phyloP scores from a whole-genome alignment of 2,888 invertebrate species.

The Idaea straminata region DNA sequence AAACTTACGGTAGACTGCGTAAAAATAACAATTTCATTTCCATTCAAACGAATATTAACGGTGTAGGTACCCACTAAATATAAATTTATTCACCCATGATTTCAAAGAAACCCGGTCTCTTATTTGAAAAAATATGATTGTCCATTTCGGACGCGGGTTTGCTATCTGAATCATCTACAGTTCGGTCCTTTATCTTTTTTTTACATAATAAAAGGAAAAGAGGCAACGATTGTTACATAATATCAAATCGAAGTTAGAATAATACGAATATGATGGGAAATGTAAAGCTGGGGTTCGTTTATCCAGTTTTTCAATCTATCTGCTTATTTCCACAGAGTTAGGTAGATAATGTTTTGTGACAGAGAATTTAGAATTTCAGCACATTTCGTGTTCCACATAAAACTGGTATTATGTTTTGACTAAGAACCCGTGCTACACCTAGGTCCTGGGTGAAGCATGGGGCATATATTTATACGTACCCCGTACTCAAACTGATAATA shows the following conservation, averaged over 20 bases:
- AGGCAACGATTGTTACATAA: background rate
- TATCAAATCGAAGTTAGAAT: background rate
- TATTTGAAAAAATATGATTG: background rate
- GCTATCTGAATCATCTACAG: background rate
- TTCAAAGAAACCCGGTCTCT: background rate
- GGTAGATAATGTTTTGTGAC: background rate
- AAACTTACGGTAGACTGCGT: background rate
- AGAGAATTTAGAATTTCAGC: background rate
- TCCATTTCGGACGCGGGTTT: background rate
- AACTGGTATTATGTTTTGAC: too few species aligned
- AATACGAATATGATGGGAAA: background rate
- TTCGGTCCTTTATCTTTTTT: background rate
- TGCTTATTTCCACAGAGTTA: background rate
- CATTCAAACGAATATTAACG: background rate
- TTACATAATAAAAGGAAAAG: background rate
- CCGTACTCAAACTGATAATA: too few species aligned
- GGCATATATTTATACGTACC: too few species aligned
- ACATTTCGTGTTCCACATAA: too few species aligned
- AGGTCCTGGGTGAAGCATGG: too few species aligned
- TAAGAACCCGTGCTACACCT: too few species aligned
- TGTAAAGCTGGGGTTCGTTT: background rate
- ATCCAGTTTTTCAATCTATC: conserved; percentile 2
- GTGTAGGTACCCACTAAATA: background rate
- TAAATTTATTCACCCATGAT: background rate
- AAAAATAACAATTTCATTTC: background rate